These are phyloP conservation scores for Tonatia bakeri DNA, from an alignment of 2,113 vertebrate genomes.

Conservation along the genomic window DNA sequence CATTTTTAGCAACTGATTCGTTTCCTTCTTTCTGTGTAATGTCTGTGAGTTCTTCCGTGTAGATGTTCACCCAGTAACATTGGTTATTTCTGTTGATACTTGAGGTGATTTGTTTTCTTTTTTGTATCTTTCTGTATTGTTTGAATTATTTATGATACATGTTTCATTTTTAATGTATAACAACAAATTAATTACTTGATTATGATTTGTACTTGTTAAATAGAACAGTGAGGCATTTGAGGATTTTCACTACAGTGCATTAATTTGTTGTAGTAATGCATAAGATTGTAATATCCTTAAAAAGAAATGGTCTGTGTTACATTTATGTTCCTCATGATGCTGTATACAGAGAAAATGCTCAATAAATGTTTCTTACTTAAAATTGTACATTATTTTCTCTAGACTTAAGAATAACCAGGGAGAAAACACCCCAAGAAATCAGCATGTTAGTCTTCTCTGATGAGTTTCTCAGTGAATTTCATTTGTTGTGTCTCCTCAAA, in stretches of 20 bases:
- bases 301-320: not conserved
- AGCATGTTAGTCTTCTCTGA: not conserved
- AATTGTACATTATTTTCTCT: not conserved
- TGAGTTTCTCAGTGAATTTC: not conserved
- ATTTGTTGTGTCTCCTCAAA: not conserved
- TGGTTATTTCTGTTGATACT: not conserved
- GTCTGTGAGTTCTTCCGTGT: not conserved
- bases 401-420: not conserved
- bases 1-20: not conserved
- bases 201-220: not conserved
- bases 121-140: not conserved
- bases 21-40: not conserved
- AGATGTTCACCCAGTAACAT: not conserved
- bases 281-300: not conserved
- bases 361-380: not conserved
- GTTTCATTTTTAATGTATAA: slow-evolving; percentile 4
- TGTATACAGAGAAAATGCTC: not conserved
- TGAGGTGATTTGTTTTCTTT: not conserved
- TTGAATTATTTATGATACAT: slow-evolving; percentile 2
- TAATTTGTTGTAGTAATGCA: not conserved
- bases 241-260: not conserved
- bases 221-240: not conserved
- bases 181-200: not conserved
- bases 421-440: not conserved
- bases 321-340: not conserved